phyloP scores from a whole-genome alignment of 1,140 invertebrate species.

The Stegodyphus dumicola region DNA sequence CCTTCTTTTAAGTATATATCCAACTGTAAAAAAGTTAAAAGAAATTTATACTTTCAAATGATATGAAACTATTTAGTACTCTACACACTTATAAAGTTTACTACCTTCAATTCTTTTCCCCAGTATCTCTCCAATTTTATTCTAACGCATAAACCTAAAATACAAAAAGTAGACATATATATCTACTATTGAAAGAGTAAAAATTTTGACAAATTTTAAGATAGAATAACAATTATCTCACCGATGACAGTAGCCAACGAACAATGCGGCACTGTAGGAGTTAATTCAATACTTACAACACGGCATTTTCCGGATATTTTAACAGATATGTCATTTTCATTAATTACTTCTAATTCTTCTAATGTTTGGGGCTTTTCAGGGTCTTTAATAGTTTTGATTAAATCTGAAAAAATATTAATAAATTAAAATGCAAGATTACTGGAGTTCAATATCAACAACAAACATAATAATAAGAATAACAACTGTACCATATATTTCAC shows the following conservation, averaged over 20 bases:
- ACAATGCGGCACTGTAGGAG: conserved; percentile 98
- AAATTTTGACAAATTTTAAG: not conserved
- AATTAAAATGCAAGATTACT: not conserved
- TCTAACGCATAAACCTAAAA: conserved; percentile 75
- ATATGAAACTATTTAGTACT: conserved; percentile 72
- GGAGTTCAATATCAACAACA: not conserved
- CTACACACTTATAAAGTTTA: conserved; percentile 71
- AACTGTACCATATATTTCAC: conserved; percentile 40
- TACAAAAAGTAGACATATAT: not conserved
- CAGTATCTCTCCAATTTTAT: conserved; percentile 90
- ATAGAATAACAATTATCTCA: not conserved
- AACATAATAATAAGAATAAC: not conserved
- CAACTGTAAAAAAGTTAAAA: conserved; percentile 33
- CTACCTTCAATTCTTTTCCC: conserved; percentile 76
- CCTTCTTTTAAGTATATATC: conserved; percentile 71
- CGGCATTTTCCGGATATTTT: conserved; percentile 70
- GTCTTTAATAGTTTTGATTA: conserved; percentile 95
- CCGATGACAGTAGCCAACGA: conserved; percentile 98
- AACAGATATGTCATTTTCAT: conserved; percentile 81
- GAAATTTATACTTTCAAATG: conserved; percentile 4
- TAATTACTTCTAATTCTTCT: conserved; percentile 95
- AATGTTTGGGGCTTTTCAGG: conserved; percentile 98
- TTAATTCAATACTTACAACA: conserved; percentile 83
- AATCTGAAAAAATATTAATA: conserved; percentile 63
- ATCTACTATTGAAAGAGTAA: not conserved